Conservation (phyloP, 2,113 vertebrate genomes). For the Carassius auratus region DNA sequence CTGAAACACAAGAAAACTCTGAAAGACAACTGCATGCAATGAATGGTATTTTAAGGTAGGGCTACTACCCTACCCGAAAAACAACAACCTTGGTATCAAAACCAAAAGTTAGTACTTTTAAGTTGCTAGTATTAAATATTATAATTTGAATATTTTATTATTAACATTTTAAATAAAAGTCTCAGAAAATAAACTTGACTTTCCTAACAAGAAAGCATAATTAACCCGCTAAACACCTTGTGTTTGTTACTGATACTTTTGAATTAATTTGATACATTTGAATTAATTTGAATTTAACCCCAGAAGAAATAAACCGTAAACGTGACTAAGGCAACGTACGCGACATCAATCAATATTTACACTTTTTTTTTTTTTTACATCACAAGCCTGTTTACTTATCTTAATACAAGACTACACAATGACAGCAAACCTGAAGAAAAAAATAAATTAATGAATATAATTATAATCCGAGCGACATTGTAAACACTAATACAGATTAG, state of each 20-base stretch:
- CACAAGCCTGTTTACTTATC: not conserved
- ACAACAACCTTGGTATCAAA: not conserved
- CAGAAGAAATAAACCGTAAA: not conserved
- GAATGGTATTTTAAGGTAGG: not conserved
- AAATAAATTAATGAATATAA: not conserved
- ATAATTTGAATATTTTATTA: too few relatives aligned
- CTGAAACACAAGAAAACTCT: not conserved
- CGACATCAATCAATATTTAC: constrained; percentile 14
- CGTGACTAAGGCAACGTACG: not conserved
- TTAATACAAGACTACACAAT: not conserved
- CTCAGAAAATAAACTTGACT: not conserved
- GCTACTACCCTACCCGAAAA: too few relatives aligned
- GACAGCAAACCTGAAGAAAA: not conserved
- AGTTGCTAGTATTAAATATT: not conserved
- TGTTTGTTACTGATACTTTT: not conserved
- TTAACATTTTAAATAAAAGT: not conserved
- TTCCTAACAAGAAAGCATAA: not conserved
- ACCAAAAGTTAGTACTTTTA: not conserved
- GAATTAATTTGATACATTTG: too few relatives aligned
- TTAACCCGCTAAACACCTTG: not conserved
- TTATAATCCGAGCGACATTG: not conserved
- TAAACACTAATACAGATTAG: not conserved
- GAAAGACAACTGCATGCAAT: not conserved
- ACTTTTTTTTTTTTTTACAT: not conserved
- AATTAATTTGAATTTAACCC: not conserved